phyloP scores from a whole-genome alignment of 2,888 invertebrate genomes.

The Andrena praecox region DNA sequence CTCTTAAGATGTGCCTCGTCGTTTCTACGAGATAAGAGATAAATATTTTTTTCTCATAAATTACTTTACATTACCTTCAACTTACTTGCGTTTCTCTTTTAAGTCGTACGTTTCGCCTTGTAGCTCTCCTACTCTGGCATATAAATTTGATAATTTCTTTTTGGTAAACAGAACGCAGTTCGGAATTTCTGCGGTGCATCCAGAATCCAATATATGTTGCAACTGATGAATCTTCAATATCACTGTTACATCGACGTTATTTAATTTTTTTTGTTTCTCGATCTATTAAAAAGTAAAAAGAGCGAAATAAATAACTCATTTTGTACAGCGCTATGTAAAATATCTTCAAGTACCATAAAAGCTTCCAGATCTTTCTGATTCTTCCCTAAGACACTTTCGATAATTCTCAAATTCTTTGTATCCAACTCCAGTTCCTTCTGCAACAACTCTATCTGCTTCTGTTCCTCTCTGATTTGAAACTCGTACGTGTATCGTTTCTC shows the following conservation, averaged over 20 bases:
- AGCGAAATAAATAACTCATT: neutral
- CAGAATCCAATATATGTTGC: conserved; percentile 86
- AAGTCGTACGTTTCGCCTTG: conserved; percentile 89
- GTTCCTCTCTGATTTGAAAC: conserved; percentile 87
- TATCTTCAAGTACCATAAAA: conserved; percentile 87
- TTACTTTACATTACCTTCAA: conserved; percentile 17
- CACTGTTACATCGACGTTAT: conserved; percentile 90
- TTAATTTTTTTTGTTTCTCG: conserved; percentile 91
- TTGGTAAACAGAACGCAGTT: conserved; percentile 88
- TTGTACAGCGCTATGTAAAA: neutral
- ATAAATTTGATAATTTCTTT: conserved; percentile 86
- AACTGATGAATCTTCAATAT: conserved; percentile 90
- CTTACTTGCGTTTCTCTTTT: conserved; percentile 87
- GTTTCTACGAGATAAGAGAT: conserved; percentile 84
- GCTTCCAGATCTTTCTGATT: conserved; percentile 88
- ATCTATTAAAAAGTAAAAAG: conserved; percentile 84
- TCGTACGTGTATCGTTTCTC: conserved; percentile 87
- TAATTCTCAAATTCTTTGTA: conserved; percentile 86
- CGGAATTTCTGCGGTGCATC: conserved; percentile 84
- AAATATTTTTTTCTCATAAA: neutral
- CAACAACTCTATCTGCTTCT: conserved; percentile 86
- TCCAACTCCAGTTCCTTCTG: conserved; percentile 88
- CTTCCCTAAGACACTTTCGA: conserved; percentile 86
- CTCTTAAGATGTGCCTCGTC: conserved; percentile 89
- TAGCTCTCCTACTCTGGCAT: conserved; percentile 88